phyloP scores from a whole-genome alignment of 2,797 vertebrate genomes.

The Sciurus carolinensis region DNA sequence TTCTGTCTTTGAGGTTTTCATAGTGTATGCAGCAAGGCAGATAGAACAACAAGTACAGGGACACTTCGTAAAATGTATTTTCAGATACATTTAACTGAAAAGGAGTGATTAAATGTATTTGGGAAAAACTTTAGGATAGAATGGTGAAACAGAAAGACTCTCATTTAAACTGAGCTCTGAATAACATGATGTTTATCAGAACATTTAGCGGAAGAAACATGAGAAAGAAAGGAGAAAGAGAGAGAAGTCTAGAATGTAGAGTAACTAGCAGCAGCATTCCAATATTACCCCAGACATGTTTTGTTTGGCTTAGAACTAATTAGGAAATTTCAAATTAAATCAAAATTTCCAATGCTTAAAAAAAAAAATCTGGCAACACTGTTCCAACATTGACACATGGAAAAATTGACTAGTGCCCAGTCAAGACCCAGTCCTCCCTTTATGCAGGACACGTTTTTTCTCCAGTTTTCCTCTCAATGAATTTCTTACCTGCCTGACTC shows the following conservation, averaged over 20 bases:
- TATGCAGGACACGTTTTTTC: neutral
- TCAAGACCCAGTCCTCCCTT: neutral
- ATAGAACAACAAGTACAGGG: neutral
- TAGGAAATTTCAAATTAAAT: constrained; percentile 67
- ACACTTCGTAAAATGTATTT: neutral
- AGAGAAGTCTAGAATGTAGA: neutral
- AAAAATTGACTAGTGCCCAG: neutral
- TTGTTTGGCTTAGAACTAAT: constrained; percentile 55
- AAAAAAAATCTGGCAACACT: neutral
- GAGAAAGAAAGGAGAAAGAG: neutral
- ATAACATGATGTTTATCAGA: neutral
- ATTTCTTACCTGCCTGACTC: neutral
- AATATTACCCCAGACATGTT: constrained; percentile 39
- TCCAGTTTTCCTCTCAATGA: neutral
- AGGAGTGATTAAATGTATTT: neutral
- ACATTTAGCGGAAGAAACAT: neutral
- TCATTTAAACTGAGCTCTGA: neutral
- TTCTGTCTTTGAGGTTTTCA: neutral
- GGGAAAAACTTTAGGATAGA: neutral
- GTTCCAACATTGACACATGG: neutral
- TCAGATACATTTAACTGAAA: neutral
- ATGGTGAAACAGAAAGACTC: neutral
- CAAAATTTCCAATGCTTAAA: constrained; percentile 70
- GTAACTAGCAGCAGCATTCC: neutral
- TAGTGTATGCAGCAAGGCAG: neutral